Evolutionary conservation across 64 coral and sea anemone genomes (phyloP), one percentile per base, ranked within the genome.

Genomic region (Hydrozoanthus tunicans): DNA sequence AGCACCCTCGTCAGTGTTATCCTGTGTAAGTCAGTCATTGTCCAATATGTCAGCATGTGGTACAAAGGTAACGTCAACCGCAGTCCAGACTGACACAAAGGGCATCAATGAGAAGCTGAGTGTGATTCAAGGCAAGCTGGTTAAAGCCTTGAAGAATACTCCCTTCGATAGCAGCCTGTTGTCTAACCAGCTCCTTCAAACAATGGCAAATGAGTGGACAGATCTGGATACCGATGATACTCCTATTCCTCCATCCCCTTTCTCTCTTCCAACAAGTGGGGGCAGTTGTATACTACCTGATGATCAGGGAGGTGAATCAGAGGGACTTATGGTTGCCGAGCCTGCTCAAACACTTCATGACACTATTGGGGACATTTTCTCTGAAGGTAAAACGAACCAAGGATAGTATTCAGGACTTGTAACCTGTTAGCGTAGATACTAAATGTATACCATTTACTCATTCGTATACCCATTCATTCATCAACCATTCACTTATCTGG

Each of bases 321-420:
- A 96, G 77, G 95, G 92, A 9, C 84, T 96, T 27, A 94, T 96
- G 95, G 95, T 96, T 83, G 95, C 95, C 59, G 95, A 96, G 74
- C 95, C 95, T 61, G 95, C 95, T 53, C 95, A 96, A 77, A 96
- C 95, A 24, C 95, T 96, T 57, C 95, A 93, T 83, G 95, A 96
- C 20, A 93, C 95, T 64, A 96, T 96, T 83, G 94, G 94, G 55
- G 92, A 96, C 15, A 94, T 96, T 85, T 53, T 96, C 15, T 94
- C 95, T 76, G 92, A 96, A 91, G 92, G 95, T 96, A 75, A 64
- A 82, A 20, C 20, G 20, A 20, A 20, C 20, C 20, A 20, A 20
- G 20, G 20, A 20, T 20, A 43, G 32, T 43, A 43, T 72, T 72
- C 14, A 5, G 0, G 69, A 72, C n/a, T 72, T 17, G n/a, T 72